Conservation (phyloP, 2,888 invertebrate species). For the Cancer borealis region DNA sequence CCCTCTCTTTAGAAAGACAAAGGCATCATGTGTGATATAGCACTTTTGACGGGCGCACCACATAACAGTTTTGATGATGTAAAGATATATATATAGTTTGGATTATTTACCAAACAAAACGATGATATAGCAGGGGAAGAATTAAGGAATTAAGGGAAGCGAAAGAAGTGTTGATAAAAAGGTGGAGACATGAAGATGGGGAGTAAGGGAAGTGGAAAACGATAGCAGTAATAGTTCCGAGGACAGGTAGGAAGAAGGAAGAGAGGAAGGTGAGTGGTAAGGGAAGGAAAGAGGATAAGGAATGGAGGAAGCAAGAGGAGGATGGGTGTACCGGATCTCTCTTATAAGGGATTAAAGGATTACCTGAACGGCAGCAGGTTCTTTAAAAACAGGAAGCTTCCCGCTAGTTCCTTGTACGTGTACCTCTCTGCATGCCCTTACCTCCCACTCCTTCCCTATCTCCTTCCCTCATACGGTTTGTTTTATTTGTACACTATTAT, state of each 20-base stretch:
- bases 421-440: neutral
- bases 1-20: too few species aligned
- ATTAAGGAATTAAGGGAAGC: neutral
- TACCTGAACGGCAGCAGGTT: neutral
- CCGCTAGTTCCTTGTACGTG: neutral
- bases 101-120: neutral
- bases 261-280: neutral
- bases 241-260: neutral
- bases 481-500: neutral
- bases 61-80: too few species aligned
- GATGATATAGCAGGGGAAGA: neutral
- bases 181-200: neutral
- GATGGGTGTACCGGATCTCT: slow-evolving; percentile 13
- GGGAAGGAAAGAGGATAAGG: neutral
- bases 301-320: neutral
- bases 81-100: too few species aligned
- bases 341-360: slow-evolving; percentile 27
- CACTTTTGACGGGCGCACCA: too few species aligned
- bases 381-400: slow-evolving; percentile 18
- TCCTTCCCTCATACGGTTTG: neutral
- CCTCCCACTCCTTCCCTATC: neutral
- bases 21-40: too few species aligned
- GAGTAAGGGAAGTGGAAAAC: neutral
- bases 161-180: neutral
- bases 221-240: neutral